Evolutionary conservation across 1,140 invertebrate genomes (phyloP).

Genomic region (Nylanderia fulva): DNA sequence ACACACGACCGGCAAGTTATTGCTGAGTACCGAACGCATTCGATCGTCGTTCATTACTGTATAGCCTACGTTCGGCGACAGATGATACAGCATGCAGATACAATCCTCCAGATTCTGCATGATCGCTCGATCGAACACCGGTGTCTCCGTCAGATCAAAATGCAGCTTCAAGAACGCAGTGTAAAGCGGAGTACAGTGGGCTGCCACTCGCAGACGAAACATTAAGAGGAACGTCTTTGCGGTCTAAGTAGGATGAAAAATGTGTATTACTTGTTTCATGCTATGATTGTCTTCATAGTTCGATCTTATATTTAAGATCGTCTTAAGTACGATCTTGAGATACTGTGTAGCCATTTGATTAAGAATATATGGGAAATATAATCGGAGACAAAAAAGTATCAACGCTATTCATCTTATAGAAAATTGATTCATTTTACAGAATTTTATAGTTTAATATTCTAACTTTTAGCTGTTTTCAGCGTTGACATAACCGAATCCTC

Average conservation of each 20-base stretch:
- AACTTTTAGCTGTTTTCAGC: too few species aligned
- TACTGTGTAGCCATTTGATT: too few species aligned
- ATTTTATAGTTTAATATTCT: too few species aligned
- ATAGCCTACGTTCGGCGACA: constrained; percentile 76
- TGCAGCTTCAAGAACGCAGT: constrained; percentile 79
- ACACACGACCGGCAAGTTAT: constrained; percentile 66
- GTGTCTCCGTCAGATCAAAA: constrained; percentile 78
- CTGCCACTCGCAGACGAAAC: constrained; percentile 75
- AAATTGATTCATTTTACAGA: too few species aligned
- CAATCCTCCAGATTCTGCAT: constrained; percentile 80
- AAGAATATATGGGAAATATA: too few species aligned
- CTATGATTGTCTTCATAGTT: too few species aligned
- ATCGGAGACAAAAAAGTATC: too few species aligned
- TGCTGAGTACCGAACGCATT: constrained; percentile 72
- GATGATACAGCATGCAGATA: constrained; percentile 79
- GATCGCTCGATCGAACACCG: constrained; percentile 80
- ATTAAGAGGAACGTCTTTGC: constrained; percentile 77
- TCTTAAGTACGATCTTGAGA: too few species aligned
- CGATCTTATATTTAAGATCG: too few species aligned
- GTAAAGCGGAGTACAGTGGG: constrained; percentile 77
- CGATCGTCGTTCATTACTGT: constrained; percentile 78
- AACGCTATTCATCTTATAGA: too few species aligned
- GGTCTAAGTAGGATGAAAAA: constrained; percentile 66
- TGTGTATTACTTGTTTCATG: too few species aligned
- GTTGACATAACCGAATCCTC: too few species aligned